phyloP scores from a whole-genome alignment of 1,140 invertebrate species.

The Artemia franciscana region DNA sequence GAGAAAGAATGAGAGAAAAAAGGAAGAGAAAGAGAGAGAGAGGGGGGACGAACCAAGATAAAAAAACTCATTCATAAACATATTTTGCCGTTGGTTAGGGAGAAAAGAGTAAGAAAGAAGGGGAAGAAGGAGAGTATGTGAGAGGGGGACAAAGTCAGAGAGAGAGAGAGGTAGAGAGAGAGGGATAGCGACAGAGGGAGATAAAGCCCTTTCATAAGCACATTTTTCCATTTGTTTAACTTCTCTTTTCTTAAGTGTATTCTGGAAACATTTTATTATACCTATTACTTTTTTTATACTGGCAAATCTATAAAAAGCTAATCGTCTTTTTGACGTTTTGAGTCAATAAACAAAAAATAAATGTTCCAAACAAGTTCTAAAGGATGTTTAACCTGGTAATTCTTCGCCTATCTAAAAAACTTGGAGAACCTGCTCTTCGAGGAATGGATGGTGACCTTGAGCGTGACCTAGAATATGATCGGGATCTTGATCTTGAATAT shows the following conservation, averaged over 20 bases:
- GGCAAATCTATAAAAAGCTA: too few relatives aligned
- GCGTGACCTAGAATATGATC: constrained; percentile 16
- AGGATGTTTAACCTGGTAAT: constrained; percentile 71
- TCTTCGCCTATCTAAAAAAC: constrained; percentile 60
- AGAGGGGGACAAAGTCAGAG: constrained; percentile 4
- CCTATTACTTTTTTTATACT: too few relatives aligned
- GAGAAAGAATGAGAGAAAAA: constrained; percentile 9
- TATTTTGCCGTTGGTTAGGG: constrained; percentile 7
- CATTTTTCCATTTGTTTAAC: constrained; percentile 7
- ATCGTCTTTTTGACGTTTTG: too few relatives aligned
- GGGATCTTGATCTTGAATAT: constrained; percentile 6
- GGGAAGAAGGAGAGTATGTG: constrained; percentile 5
- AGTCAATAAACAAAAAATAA: too few relatives aligned
- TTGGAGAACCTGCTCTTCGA: constrained; percentile 60
- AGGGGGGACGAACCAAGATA: background rate
- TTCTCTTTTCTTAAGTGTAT: too few relatives aligned
- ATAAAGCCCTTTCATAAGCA: constrained; percentile 2
- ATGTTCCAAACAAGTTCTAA: too few relatives aligned
- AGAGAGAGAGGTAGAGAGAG: too few relatives aligned
- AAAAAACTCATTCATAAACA: constrained; percentile 3
- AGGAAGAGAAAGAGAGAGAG: constrained; percentile 4
- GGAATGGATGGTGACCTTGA: constrained; percentile 64
- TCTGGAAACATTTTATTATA: too few relatives aligned
- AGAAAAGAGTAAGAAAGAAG: constrained; percentile 6
- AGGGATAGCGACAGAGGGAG: background rate